Conservation (phyloP, 2,113 vertebrate genomes). For the Ictalurus punctatus region DNA sequence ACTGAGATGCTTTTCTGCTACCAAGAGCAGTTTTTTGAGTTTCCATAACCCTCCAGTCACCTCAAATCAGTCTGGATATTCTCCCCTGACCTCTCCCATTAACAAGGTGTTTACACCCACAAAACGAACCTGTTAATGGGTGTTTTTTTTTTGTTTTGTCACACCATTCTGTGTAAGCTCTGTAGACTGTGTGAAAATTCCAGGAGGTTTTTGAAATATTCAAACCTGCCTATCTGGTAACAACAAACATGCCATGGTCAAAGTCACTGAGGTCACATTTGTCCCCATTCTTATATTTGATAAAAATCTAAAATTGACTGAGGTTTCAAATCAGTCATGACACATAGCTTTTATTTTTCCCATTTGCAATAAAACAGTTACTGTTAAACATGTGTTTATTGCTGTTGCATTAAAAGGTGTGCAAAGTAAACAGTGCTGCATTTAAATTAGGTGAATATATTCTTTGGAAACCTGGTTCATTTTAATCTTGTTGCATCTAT, state of each 20-base stretch:
- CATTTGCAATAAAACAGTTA: background rate
- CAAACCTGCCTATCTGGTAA: background rate
- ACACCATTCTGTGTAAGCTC: background rate
- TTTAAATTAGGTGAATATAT: background rate
- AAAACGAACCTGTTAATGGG: background rate
- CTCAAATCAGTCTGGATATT: background rate
- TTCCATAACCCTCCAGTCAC: background rate
- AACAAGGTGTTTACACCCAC: background rate
- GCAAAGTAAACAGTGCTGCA: background rate
- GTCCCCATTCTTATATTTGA: background rate
- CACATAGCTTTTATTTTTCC: background rate
- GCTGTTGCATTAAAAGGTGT: background rate
- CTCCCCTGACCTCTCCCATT: background rate
- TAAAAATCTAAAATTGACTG: background rate
- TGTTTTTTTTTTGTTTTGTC: background rate
- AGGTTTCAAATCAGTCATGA: background rate
- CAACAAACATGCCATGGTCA: background rate
- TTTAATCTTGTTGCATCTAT: background rate
- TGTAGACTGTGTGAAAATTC: background rate
- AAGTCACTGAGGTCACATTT: too few species aligned
- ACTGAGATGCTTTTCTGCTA: background rate
- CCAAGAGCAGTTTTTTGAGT: background rate
- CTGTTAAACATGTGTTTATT: background rate
- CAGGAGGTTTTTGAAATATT: background rate
- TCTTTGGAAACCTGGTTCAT: background rate